phyloP scores from a whole-genome alignment of 2,888 invertebrate species.

The Erannis defoliaria region DNA sequence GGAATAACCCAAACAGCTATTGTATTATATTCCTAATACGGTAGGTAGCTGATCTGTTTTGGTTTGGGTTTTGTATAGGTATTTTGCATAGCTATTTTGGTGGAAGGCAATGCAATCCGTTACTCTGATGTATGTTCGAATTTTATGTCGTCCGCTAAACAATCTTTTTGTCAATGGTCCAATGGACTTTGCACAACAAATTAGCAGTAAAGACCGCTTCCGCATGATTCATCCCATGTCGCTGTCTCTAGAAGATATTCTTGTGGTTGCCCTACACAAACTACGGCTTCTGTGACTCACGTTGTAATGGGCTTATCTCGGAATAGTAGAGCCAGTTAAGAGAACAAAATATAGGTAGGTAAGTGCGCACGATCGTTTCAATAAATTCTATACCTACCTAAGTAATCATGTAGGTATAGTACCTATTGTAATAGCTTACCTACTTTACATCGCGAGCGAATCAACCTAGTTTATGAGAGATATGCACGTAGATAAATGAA shows the following conservation, averaged over 20 bases:
- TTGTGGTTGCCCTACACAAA: conserved; percentile 11
- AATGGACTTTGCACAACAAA: conserved; percentile 2
- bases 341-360: conserved; percentile 11
- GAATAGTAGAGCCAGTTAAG: conserved; percentile 28
- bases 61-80: too few species aligned
- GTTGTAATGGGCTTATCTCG: conserved; percentile 17
- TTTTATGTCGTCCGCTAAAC: not conserved
- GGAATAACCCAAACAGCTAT: too few species aligned
- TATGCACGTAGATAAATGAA: too few species aligned
- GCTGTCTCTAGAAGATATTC: not conserved
- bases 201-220: not conserved
- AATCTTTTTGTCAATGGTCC: not conserved
- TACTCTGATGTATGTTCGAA: not conserved
- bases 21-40: too few species aligned
- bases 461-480: too few species aligned
- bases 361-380: too few species aligned
- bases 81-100: too few species aligned
- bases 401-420: too few species aligned
- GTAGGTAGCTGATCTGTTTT: too few species aligned
- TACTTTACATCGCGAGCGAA: too few species aligned
- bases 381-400: too few species aligned
- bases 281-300: conserved; percentile 19
- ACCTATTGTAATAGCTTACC: too few species aligned
- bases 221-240: not conserved
- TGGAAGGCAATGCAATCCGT: not conserved